Percentiles rank a stretch among this genome's conserved stretches.
Conservation (phyloP, 2,113 vertebrate species). For the Tachycineta bicolor region DNA sequence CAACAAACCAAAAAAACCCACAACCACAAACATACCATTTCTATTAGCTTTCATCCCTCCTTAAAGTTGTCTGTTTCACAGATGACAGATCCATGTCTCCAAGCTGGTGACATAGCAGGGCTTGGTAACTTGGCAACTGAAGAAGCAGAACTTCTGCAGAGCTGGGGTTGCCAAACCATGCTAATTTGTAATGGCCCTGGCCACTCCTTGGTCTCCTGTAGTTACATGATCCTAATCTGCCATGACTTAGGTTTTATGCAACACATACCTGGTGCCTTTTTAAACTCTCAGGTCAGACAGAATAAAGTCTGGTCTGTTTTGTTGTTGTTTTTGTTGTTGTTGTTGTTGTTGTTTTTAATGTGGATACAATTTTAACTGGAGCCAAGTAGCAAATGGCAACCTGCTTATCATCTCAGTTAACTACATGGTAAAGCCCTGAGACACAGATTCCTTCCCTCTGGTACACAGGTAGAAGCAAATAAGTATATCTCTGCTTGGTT, state of each 20-base stretch:
- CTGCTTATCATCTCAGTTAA: neutral
- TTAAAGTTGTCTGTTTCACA: neutral
- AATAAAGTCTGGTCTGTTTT: neutral
- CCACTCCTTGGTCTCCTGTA: neutral
- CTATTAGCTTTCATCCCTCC: neutral
- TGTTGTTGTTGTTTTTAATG: neutral
- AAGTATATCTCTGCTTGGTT: neutral
- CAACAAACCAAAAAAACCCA: rapidly evolving
- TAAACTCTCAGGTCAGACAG: neutral
- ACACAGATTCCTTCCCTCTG: neutral
- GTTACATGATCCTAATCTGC: neutral
- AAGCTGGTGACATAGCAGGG: neutral
- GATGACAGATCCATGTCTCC: neutral
- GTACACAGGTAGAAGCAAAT: neutral
- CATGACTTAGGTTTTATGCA: neutral
- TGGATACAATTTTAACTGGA: neutral
- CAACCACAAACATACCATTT: neutral
- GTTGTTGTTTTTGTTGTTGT: too few relatives aligned
- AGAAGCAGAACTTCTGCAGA: neutral
- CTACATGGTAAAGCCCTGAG: neutral
- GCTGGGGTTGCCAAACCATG: neutral
- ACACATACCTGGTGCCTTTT: neutral
- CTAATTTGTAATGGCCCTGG: neutral
- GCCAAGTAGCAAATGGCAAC: neutral
- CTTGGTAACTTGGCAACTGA: neutral